These are phyloP conservation scores for Mimas tiliae DNA, from an alignment of 2,888 invertebrate species.

Conservation along the genomic window DNA sequence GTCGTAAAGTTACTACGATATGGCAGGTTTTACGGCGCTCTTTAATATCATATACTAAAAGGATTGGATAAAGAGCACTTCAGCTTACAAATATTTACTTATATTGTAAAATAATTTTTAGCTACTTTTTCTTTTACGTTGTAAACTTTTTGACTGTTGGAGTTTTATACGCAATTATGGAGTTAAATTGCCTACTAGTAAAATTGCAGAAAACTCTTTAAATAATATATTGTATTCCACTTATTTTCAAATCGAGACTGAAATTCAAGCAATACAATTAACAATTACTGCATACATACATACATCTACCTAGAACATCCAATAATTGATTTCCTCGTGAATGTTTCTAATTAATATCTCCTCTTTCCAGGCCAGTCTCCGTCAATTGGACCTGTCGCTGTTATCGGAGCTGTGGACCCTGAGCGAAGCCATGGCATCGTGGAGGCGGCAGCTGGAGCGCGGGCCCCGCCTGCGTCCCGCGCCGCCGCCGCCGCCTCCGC, in stretches of 20 bases:
- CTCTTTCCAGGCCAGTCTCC: slow-evolving; percentile 91
- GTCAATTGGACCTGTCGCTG: slow-evolving; percentile 94
- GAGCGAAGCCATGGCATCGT: slow-evolving; percentile 96
- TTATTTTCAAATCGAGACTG: no score
- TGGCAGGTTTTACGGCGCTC: slow-evolving; percentile 3
- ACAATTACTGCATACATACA: no score
- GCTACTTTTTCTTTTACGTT: not conserved
- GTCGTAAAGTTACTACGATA: slow-evolving; percentile 13
- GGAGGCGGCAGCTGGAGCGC: slow-evolving; percentile 84
- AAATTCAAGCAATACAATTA: no score
- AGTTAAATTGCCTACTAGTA: not conserved
- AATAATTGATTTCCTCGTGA: no score
- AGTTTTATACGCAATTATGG: not conserved
- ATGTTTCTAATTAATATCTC: not conserved
- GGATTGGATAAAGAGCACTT: not conserved
- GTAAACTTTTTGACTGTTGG: not conserved
- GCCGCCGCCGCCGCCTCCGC: slow-evolving; percentile 79
- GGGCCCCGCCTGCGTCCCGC: slow-evolving; percentile 79
- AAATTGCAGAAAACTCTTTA: no score
- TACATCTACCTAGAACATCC: no score
- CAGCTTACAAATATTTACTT: slow-evolving; percentile 5
- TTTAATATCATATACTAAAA: not conserved
- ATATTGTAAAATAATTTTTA: not conserved
- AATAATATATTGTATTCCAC: no score
- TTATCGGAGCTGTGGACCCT: slow-evolving; percentile 96